A percentile compares a stretch with the other conserved stretches of the same genome.
phyloP scores from a whole-genome alignment of 2,113 vertebrate genomes.

The Paraplagusia blochii region DNA sequence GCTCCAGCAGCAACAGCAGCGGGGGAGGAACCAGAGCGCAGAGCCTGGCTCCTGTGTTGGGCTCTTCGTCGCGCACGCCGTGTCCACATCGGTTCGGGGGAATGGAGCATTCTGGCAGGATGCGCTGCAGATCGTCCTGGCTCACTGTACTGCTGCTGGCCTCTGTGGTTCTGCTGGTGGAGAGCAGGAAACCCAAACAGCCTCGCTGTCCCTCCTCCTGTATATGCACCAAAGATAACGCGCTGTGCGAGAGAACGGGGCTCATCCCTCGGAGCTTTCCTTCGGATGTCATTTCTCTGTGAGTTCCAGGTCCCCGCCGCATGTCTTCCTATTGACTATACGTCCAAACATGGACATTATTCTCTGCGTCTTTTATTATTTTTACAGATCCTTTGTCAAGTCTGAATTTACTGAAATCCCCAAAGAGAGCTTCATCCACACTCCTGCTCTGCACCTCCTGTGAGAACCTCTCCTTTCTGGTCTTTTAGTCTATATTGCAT shows the following conservation, averaged over 20 bases:
- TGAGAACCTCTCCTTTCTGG: conserved; percentile 74
- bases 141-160: conserved; percentile 41
- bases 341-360: neutral
- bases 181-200: conserved; percentile 85
- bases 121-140: conserved; percentile 28
- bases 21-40: conserved; percentile 17
- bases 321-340: neutral
- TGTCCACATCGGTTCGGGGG: conserved; percentile 40
- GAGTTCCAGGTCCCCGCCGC: conserved; percentile 70
- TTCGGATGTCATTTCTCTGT: conserved; percentile 94
- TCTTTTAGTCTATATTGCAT: conserved; percentile 59
- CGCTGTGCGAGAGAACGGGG: conserved; percentile 92
- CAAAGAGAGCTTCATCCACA: conserved; percentile 86
- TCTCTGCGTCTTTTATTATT: neutral
- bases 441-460: conserved; percentile 97
- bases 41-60: conserved; percentile 54
- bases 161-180: conserved; percentile 64
- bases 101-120: conserved; percentile 49
- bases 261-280: conserved; percentile 92
- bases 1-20: conserved; percentile 13
- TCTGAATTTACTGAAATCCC: conserved; percentile 76
- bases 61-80: conserved; percentile 48
- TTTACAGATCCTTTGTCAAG: conserved; percentile 82
- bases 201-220: conserved; percentile 90
- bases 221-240: conserved; percentile 99